Evolutionary conservation across 2,888 invertebrate species (phyloP), one percentile per base, ranked within the genome.

Genomic region (Drosophila quinaria): DNA sequence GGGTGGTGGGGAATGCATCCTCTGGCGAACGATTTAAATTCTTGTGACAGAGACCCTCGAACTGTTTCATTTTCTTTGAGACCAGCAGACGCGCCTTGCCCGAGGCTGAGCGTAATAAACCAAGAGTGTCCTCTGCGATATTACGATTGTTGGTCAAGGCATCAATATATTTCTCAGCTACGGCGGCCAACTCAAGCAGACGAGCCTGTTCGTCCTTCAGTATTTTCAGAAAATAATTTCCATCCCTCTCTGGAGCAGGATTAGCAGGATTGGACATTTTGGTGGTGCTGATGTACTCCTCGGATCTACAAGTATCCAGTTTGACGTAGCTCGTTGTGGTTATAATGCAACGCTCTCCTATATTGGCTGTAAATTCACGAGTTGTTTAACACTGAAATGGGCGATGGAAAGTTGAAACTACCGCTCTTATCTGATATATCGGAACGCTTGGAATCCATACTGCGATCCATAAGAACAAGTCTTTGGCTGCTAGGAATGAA

Each of bases 11-110:
- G 93, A 97, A 98, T 71, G 95, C 96, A 90, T 97, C 97, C 74
- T 95, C 96, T 25, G 94, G 94, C 4, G 94, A 93, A 89, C 95
- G 95, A 91, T 95, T 96, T 37, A 95, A 93, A 87, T 95, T 94
- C 88, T 95, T 95, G 92, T 95, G 94, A 91, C 95, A 95, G 65
- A 95, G 93, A 94, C 97, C 98, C 94, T 96, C 95, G 92, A 99
- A 99, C 92, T 99, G 99, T 92, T 97, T 96, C 95, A 98, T 97
- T 92, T 98, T 99, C 93, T 98, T 97, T 13, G 96, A 95, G 31
- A 97, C 96, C 75, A 99, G 93, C 33, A 99, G 94, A 74, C 97
- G 95, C 8, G 98, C 98, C 93, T 99, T 98, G 17, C 99, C 98
- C 6, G 97, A 95, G 0, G 98, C 97, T 0, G 98, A 96, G 62